Evolutionary conservation across 2,797 vertebrate genomes (phyloP), one percentile per base, ranked within the genome.

Genomic region (Gymnopithys bicolor): DNA sequence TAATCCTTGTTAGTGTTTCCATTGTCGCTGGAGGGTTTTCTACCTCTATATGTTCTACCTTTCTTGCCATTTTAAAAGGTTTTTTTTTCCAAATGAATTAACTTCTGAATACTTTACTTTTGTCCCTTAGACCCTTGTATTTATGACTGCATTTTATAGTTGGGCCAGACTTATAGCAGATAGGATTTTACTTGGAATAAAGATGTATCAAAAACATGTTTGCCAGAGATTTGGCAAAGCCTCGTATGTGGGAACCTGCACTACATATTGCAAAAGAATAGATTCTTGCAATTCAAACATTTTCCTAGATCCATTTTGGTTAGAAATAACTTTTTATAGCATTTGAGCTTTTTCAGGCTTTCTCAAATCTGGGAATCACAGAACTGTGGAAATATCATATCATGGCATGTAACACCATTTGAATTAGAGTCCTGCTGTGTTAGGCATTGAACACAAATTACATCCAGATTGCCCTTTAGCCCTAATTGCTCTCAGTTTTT

Each of bases 401-500:
- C 79, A 83, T 45, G 87, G 77, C 49, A n/a, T 87, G 60, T 68
- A 88, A 71, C 76, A 94, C 87, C 60, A 91, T 93, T 92, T 90
- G 88, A 95, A 95, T 96, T 94, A 93, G 52, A 70, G 59, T 82
- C 92, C 86, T 95, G 77, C 93, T 95, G 92, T 84, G 70, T 67
- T 84, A 95, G 90, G 67, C 91, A 93, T 49, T 80, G 91, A 73
- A 70, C 83, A 90, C 83, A 94, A 94, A 94, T 95, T 95, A 90
- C 77, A 92, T 88, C 88, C 93, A 95, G 93, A 96, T 84, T 96
- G 86, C 83, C 90, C 94, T 96, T 95, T 95, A 92, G 80, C 92
- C 92, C 84, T 96, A 95, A 96, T 95, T 94, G 86, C 80, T 92
- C 84, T 93, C 55, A 27, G 75, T 90, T 94, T 89, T 94, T 95